phyloP scores from a whole-genome alignment of 1,140 invertebrate species.

The Sesamia nonagrioides region DNA sequence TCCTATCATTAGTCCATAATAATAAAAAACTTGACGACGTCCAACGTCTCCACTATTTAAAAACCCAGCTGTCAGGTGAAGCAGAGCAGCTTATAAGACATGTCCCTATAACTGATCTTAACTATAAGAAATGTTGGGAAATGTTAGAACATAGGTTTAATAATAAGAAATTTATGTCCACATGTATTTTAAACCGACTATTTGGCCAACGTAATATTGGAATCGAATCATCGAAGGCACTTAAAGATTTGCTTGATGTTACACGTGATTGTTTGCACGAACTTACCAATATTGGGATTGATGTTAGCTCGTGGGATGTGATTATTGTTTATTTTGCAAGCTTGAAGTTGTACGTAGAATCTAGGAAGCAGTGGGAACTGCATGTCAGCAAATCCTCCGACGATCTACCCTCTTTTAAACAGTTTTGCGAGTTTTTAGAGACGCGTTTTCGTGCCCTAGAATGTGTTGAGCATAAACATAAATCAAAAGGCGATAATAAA shows the following conservation, averaged over 20 bases:
- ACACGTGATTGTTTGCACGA: constrained; percentile 55
- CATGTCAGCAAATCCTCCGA: too few relatives aligned
- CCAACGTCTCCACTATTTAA: constrained; percentile 5
- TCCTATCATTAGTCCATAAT: constrained; percentile 19
- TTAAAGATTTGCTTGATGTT: constrained; percentile 57
- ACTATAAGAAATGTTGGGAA: constrained; percentile 38
- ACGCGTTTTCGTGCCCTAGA: constrained; percentile 35
- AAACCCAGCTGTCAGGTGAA: constrained; percentile 11
- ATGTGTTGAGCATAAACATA: constrained; percentile 12
- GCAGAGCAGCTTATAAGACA: constrained; percentile 37
- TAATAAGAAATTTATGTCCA: constrained; percentile 32
- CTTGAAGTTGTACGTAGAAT: constrained; percentile 1
- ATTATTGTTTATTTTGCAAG: neutral
- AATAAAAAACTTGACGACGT: constrained; percentile 23
- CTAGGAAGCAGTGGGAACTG: neutral
- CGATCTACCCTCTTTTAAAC: too few relatives aligned
- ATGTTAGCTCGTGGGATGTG: neutral
- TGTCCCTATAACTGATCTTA: constrained; percentile 51
- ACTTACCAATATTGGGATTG: neutral
- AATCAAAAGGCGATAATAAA: neutral
- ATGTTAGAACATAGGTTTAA: too few relatives aligned
- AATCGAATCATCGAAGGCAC: constrained; percentile 46
- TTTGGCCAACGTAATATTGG: constrained; percentile 52
- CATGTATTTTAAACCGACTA: constrained; percentile 44
- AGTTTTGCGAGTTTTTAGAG: constrained; percentile 35